These are phyloP conservation scores for Geococcyx californianus DNA, from an alignment of 2,113 vertebrate genomes.

Conservation along the genomic window DNA sequence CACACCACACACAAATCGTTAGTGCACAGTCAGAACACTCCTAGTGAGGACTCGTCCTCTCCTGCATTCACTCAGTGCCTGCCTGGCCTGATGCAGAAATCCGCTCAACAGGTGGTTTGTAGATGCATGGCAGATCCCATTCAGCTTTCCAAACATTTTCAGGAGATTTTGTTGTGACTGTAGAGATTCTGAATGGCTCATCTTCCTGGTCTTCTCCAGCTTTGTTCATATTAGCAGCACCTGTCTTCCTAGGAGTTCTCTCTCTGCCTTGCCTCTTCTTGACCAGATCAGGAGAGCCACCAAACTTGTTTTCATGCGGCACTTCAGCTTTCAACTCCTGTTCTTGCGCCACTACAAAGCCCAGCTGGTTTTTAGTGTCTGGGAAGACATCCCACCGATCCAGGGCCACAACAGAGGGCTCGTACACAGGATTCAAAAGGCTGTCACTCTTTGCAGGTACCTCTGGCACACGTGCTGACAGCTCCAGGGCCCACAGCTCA, in stretches of 20 bases:
- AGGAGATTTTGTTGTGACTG: slow-evolving; percentile 64
- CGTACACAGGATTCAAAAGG: not conserved
- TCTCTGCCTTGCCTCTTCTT: slow-evolving; percentile 69
- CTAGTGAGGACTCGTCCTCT: not conserved
- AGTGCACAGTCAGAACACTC: not conserved
- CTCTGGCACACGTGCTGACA: not conserved
- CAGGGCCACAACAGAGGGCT: slow-evolving; percentile 66
- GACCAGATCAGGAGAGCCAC: not conserved
- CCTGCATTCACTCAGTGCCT: slow-evolving; percentile 72
- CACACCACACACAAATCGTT: slow-evolving; percentile 19
- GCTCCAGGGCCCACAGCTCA: slow-evolving; percentile 22
- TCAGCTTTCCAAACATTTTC: slow-evolving; percentile 44
- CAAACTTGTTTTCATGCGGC: not conserved
- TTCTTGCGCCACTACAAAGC: not conserved
- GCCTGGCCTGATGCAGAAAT: slow-evolving; percentile 95
- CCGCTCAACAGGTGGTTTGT: slow-evolving; percentile 75
- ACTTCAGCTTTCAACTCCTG: not conserved
- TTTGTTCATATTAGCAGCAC: not conserved
- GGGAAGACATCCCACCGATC: slow-evolving; percentile 77
- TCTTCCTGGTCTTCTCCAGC: slow-evolving; percentile 67
- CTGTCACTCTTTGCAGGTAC: not conserved
- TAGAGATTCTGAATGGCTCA: slow-evolving; percentile 70
- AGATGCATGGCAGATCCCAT: slow-evolving; percentile 21
- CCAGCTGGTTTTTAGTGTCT: slow-evolving; percentile 64
- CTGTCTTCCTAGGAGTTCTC: not conserved